phyloP scores from a whole-genome alignment of 2,113 vertebrate genomes.

The Cygnus buccinator region DNA sequence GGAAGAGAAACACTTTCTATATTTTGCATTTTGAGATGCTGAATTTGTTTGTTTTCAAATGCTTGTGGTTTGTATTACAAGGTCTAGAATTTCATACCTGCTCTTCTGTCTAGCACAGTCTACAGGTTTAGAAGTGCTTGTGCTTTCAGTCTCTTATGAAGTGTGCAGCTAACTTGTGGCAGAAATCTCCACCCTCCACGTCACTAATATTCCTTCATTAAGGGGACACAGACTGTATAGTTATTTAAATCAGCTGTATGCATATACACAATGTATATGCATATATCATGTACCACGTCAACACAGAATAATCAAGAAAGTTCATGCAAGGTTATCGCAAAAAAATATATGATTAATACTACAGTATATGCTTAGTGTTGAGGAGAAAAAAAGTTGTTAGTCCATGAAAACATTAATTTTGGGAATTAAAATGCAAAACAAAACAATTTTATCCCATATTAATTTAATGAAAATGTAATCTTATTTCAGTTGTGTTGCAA shows the following conservation, averaged over 20 bases:
- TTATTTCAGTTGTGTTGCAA: constrained; percentile 16
- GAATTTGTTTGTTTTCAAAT: neutral
- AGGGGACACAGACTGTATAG: neutral
- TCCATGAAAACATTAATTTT: constrained; percentile 53
- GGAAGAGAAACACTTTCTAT: accelerated
- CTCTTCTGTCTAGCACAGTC: neutral
- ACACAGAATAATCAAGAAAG: neutral
- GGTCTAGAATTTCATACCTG: neutral
- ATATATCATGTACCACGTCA: neutral
- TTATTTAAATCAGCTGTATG: neutral
- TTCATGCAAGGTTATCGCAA: constrained; percentile 19
- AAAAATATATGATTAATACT: neutral
- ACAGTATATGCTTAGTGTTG: neutral
- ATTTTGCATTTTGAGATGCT: neutral
- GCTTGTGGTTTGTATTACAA: neutral
- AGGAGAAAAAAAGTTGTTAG: constrained; percentile 23
- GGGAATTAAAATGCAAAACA: constrained; percentile 26
- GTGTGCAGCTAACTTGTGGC: neutral
- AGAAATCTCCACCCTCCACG: neutral
- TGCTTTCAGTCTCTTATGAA: neutral
- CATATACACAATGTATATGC: constrained; percentile 28
- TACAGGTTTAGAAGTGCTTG: neutral
- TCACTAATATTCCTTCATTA: neutral
- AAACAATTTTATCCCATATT: constrained; percentile 14
- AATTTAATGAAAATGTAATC: constrained; percentile 42